Conservation (phyloP, 2,113 vertebrate genomes). For the Otis tarda region DNA sequence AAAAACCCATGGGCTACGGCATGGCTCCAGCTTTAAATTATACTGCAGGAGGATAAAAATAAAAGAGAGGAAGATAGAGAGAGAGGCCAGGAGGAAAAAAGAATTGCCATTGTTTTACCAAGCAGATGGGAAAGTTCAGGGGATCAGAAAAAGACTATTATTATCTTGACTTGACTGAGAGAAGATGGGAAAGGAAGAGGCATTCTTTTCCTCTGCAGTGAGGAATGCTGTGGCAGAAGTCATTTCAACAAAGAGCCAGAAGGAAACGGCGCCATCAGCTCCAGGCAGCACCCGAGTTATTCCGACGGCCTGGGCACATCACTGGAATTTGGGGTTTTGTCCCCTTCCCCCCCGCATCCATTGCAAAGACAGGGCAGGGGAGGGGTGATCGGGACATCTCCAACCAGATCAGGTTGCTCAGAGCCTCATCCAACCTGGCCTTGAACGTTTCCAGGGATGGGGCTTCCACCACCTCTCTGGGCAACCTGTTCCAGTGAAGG, state of each 20-base stretch:
- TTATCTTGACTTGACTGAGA: constrained; percentile 76
- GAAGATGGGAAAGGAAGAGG: constrained; percentile 73
- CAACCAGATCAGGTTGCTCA: too few species aligned
- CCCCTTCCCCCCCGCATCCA: not conserved
- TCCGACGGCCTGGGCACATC: not conserved
- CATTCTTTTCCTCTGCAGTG: constrained; percentile 42
- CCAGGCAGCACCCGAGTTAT: not conserved
- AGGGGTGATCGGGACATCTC: not conserved
- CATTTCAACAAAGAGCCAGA: constrained; percentile 1
- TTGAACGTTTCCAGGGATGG: too few species aligned
- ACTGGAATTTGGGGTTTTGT: not conserved
- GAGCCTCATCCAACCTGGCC: too few species aligned
- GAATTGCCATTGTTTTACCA: constrained; percentile 84
- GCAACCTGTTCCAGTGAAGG: not conserved
- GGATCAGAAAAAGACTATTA: constrained; percentile 83
- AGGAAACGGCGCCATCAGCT: not conserved
- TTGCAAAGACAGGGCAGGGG: not conserved
- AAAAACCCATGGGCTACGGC: constrained; percentile 60
- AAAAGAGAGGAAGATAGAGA: constrained; percentile 69
- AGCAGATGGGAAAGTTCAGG: constrained; percentile 83
- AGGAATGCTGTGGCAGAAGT: constrained; percentile 26
- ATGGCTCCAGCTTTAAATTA: constrained; percentile 73
- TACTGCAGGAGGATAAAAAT: constrained; percentile 74
- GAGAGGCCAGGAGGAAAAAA: constrained; percentile 68
- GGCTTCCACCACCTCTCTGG: too few species aligned